Conservation (phyloP, 2,797 vertebrate genomes). For the Chloroceryle inda region DNA sequence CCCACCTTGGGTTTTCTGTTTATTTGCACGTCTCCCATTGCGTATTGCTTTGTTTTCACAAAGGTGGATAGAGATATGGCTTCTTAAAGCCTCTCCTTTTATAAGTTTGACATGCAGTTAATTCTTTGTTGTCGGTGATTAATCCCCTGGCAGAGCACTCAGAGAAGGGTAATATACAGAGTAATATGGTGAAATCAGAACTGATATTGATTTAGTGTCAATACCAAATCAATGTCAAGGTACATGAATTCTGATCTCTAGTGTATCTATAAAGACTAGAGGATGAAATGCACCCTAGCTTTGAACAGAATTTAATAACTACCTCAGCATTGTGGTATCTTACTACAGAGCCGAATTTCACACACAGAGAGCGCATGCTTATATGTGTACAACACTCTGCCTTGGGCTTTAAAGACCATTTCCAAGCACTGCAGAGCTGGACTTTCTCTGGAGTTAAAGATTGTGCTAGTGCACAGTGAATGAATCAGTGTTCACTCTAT, state of each 20-base stretch:
- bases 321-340: conserved; percentile 21
- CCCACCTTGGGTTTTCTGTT: neutral
- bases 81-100: conserved; percentile 18
- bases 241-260: neutral
- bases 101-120: neutral
- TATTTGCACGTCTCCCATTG: neutral
- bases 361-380: neutral
- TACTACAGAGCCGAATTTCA: neutral
- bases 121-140: conserved; percentile 18
- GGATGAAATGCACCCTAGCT: neutral
- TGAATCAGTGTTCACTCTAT: neutral
- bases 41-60: conserved; percentile 26
- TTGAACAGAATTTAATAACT: conserved; percentile 10
- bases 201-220: conserved; percentile 13
- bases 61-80: neutral
- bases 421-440: neutral
- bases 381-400: neutral
- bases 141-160: conserved; percentile 11
- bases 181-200: neutral
- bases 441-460: neutral
- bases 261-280: neutral
- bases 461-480: neutral
- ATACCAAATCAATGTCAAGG: conserved; percentile 17
- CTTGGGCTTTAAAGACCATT: neutral
- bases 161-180: neutral